Conservation (phyloP, 2,113 vertebrate genomes). For the Neoarius graeffei region DNA sequence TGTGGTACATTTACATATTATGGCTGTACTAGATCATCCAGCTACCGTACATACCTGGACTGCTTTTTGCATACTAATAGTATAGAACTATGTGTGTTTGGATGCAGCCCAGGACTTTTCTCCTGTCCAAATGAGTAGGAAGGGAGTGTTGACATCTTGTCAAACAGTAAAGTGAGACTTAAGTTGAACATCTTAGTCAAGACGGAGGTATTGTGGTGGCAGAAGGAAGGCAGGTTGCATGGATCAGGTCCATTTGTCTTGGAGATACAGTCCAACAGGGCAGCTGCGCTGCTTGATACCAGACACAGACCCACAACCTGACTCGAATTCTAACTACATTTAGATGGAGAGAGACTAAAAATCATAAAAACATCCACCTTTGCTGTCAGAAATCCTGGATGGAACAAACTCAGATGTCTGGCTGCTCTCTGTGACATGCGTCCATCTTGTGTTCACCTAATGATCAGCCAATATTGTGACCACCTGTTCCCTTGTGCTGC, state of each 20-base stretch:
- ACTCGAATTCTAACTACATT: background rate
- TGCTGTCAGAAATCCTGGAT: background rate
- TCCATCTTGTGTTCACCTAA: background rate
- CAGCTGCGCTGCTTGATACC: constrained; percentile 1
- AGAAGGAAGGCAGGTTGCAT: constrained; percentile 15
- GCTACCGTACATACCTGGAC: no score
- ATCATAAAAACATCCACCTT: constrained; percentile 8
- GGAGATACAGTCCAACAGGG: background rate
- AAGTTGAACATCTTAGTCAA: background rate
- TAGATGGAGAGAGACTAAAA: background rate
- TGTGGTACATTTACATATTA: no score
- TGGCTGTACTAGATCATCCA: no score
- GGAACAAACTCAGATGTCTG: constrained; percentile 6
- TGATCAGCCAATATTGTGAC: no score
- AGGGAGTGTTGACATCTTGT: background rate
- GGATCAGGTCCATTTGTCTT: constrained; percentile 15
- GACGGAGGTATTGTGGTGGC: background rate
- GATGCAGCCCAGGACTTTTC: no score
- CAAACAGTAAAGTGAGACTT: background rate
- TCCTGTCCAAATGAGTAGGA: background rate
- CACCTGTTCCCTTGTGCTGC: background rate
- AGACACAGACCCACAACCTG: no score
- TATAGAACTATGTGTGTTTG: background rate
- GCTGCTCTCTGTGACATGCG: constrained; percentile 6
- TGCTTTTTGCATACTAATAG: no score